Base-by-base conservation (phyloP, 1,140 invertebrate species). In the Aphis craccivora region DNA sequence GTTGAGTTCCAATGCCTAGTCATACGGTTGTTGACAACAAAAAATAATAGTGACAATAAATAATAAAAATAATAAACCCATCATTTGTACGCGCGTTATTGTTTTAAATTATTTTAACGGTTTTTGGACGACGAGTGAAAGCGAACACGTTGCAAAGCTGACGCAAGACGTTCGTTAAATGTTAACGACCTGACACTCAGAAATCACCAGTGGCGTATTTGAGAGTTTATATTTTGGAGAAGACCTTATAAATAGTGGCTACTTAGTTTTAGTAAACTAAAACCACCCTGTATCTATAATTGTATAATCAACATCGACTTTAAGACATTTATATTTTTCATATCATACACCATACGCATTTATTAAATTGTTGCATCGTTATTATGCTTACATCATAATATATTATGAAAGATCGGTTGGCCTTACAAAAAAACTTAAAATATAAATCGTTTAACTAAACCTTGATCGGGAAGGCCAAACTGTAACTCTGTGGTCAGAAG, bases 81-180 rank as follows among this genome's bases (percentile, higher is more conserved):
- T 51, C 48, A 51, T 20, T 14, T 2, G 60, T n/a, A n/a, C n/a
- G 45, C 87, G n/a, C 7, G 11, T 35, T 88, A 87, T 87, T 48
- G 35, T 88, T 88, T 51, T 22, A 18, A 76, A 76, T 76, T 22
- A 88, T 35, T 88, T 88, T 51, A 88, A 88, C 87, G 87, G 45
- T 35, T 88, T 51, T 88, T 35, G 45, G 11, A 20, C 30, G 55
- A 90, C 55, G 18, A 90, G 89, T 90, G 89, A 90, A 90, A 90
- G 89, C 89, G 60, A 90, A 90, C 55, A 43, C 37, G 53, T 90
- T 67, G 67, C 37, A 43, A 88, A 88, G 86, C 86, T 89, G 87
- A 89, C 48, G 48, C 43, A 53, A 89, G 51, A 60, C 40, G 40
- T 37, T 53, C 48, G 87, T 8, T 89, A 53, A 89, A 89, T 89